Base-by-base conservation (phyloP, 2,888 invertebrate genomes). In the Ceriagrion tenellum region DNA sequence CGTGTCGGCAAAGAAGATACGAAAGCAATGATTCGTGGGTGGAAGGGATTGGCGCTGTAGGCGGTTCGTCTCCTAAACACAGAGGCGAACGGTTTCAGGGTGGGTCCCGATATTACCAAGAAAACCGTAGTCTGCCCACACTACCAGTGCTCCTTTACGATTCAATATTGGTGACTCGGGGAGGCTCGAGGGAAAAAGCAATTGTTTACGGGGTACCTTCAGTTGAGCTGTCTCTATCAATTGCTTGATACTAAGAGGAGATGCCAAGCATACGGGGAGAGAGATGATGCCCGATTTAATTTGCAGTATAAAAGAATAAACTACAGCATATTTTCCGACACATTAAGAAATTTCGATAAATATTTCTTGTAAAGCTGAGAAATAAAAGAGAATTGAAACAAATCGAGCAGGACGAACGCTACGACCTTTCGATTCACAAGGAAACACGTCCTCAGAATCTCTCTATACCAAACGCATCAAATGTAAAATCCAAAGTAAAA, bases 31-130 rank as follows among this genome's bases (percentile, higher is more conserved):
- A 63, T 35, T 69, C 40, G 93, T 93, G 93, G 93, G 93, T 69
- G 93, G 69, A 93, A 74, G 93, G 47, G 93, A 93, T 91, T 91
- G 91, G 91, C 63, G 30, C 63, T 40, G 59, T 30, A 59, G 59
- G 59, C 69, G 93, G 93, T 40, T 63, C 56, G 69, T 56, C 35
- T n/a, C 63, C 69, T 35, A 69, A 69, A 74, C 69, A 93, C 47
- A 55, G 81, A 81, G 69, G 93, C 69, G 93, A 93, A 81, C 81
- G 13, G 81, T 81, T 81, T 81, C 81, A 81, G 93, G 93, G 93
- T 93, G 93, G 93, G 74, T 55, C 69, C 89, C 91, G 35, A 40
- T 40, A 56, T 30, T 55, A 30, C 35, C 63, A 40, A 69, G 81
- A 4, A 81, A 81, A 81, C 81, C 35, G 13, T 18, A 35, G 81